These are phyloP conservation scores for Cerastoderma edule DNA, from an alignment of 2,888 invertebrate species.

Conservation along the genomic window DNA sequence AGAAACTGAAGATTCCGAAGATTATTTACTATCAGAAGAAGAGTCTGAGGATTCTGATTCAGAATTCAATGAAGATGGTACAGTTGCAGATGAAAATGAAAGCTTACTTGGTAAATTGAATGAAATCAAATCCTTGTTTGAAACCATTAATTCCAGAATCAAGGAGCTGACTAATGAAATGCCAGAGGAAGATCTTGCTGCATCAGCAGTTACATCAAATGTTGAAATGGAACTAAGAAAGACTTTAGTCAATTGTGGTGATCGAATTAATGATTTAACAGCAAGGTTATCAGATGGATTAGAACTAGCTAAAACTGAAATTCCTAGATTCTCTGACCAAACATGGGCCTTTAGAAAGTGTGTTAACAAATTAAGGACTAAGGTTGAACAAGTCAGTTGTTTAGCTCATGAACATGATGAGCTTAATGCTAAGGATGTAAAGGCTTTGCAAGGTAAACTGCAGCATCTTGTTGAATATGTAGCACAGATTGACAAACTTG, in stretches of 20 bases:
- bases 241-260: slow-evolving; percentile 66
- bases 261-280: slow-evolving; percentile 69
- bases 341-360: slow-evolving; percentile 70
- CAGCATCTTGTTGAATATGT: slow-evolving; percentile 69
- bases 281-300: slow-evolving; percentile 62
- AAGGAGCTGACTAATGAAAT: slow-evolving; percentile 66
- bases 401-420: slow-evolving; percentile 72
- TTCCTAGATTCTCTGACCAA: slow-evolving; percentile 52
- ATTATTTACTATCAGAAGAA: slow-evolving; percentile 58
- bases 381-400: slow-evolving; percentile 64
- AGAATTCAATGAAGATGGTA: slow-evolving; percentile 55
- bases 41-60: slow-evolving; percentile 52
- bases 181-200: slow-evolving; percentile 47
- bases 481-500: slow-evolving; percentile 69
- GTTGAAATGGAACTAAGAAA: slow-evolving; percentile 57
- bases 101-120: slow-evolving; percentile 67
- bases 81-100: slow-evolving; percentile 49
- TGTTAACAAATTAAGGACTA: slow-evolving; percentile 69
- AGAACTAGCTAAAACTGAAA: slow-evolving; percentile 57
- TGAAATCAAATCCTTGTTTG: slow-evolving; percentile 72
- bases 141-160: slow-evolving; percentile 67
- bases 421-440: slow-evolving; percentile 72
- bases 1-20: slow-evolving; percentile 65
- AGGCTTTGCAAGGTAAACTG: slow-evolving; percentile 70
- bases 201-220: slow-evolving; percentile 38